Evolutionary conservation across 2,113 vertebrate genomes (phyloP).

Genomic region (Argyrosomus japonicus): DNA sequence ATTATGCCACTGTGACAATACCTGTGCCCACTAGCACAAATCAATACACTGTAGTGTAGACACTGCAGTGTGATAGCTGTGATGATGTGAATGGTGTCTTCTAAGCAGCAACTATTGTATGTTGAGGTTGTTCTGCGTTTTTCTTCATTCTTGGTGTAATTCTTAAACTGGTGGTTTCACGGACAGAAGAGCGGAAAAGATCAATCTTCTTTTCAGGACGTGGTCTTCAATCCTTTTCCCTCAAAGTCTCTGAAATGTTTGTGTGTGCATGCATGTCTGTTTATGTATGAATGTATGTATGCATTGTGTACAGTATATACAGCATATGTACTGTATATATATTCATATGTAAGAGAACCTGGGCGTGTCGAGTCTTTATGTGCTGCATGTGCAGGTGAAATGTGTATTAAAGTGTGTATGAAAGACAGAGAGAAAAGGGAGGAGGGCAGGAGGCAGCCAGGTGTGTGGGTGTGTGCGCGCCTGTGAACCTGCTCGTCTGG

Average conservation of each 20-base stretch:
- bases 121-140: not conserved
- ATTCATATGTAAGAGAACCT: constrained; percentile 11
- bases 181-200: not conserved
- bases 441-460: constrained; percentile 40
- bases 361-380: not conserved
- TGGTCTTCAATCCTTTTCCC: constrained; percentile 34
- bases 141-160: not conserved
- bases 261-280: not conserved
- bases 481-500: constrained; percentile 33
- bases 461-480: constrained; percentile 26
- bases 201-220: constrained; percentile 7
- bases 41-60: not conserved
- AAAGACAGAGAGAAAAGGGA: constrained; percentile 43
- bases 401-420: not conserved
- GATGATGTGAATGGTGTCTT: not conserved
- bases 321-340: constrained; percentile 17
- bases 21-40: not conserved
- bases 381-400: constrained; percentile 10
- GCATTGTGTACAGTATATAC: constrained; percentile 55
- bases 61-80: not conserved
- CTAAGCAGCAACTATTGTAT: constrained; percentile 11
- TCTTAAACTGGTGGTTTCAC: constrained; percentile 12
- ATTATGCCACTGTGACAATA: not conserved
- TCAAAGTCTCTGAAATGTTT: constrained; percentile 29
- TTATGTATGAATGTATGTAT: constrained; percentile 22